Evolutionary conservation across 2,113 vertebrate species (phyloP), one percentile per base, ranked within the genome.

Genomic region (Crotophaga sulcirostris): DNA sequence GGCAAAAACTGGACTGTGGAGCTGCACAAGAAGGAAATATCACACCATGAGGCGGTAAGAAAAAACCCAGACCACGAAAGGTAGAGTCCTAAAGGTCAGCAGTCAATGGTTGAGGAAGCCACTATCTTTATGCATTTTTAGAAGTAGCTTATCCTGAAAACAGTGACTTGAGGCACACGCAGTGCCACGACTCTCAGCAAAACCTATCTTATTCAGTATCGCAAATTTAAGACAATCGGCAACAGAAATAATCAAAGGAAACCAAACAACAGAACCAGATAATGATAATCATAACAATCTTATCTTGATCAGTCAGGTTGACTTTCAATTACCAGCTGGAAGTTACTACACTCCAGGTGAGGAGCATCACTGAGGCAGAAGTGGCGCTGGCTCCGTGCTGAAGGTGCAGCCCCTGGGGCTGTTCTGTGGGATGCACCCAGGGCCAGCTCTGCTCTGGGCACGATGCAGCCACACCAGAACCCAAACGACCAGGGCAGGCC

Each of bases 21-120:
- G 28, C n/a, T 16, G 21, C 24, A 19, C 42, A 9, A 58, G 21
- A 4, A 55, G 58, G 11, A 89, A 58, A 24, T 7, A 51, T 21
- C 0, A 0, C 34, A 47, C 3, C 16, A 15, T 0, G 5, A 62
- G 14, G 40, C 1, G 6, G 21, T 4, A n/a, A 25, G 16, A 45
- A 81, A 85, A 81, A 47, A 14, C 8, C 7, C 18, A 16, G 16
- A 40, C 16, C 11, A 1, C 0, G 11, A 11, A 0, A 23, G n/a
- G 21, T 6, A 36, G 34, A 69, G 58, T 9, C 10, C 20, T 33
- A 25, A 0, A 25, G 38, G 25, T 21, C 59, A 14, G 51, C 0
- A 40, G 24, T 6, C 44, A 38, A 15, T 62, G 28, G 40, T 1
- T 72, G 29, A 75, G 29, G 56, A 74, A 78, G 36, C 4, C 3